Conservation (phyloP, 2,888 invertebrate species). For the Himalopsyche japonica region DNA sequence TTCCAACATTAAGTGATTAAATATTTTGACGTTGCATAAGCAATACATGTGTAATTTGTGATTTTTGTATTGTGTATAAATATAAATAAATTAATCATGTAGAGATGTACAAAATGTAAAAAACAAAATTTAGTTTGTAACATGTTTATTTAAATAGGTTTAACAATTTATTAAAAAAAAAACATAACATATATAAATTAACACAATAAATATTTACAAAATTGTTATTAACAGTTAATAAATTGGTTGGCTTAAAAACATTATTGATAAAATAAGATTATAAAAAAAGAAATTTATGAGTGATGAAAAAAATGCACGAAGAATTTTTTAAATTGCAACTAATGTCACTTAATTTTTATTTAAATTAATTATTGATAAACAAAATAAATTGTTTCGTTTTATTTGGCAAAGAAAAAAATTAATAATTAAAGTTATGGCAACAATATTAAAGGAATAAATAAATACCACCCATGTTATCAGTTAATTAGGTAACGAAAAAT, state of each 20-base stretch:
- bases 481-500: too few relatives aligned
- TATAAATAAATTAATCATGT: too few relatives aligned
- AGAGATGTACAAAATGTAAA: too few relatives aligned
- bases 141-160: neutral
- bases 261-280: neutral
- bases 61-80: too few relatives aligned
- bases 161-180: neutral
- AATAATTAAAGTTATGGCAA: neutral
- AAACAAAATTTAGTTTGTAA: neutral
- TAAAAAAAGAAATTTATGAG: neutral
- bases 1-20: too few relatives aligned
- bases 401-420: constrained; percentile 1
- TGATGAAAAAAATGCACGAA: neutral
- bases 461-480: too few relatives aligned
- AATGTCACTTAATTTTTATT: neutral
- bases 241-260: neutral
- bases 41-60: too few relatives aligned
- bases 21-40: too few relatives aligned
- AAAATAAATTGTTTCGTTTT: neutral
- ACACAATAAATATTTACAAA: constrained; percentile 9
- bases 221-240: neutral
- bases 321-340: neutral
- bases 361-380: neutral
- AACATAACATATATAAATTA: constrained; percentile 6
- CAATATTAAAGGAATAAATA: neutral